Evolutionary conservation across 2,888 invertebrate species (phyloP).

Genomic region (Omphaloscelis lunosa): DNA sequence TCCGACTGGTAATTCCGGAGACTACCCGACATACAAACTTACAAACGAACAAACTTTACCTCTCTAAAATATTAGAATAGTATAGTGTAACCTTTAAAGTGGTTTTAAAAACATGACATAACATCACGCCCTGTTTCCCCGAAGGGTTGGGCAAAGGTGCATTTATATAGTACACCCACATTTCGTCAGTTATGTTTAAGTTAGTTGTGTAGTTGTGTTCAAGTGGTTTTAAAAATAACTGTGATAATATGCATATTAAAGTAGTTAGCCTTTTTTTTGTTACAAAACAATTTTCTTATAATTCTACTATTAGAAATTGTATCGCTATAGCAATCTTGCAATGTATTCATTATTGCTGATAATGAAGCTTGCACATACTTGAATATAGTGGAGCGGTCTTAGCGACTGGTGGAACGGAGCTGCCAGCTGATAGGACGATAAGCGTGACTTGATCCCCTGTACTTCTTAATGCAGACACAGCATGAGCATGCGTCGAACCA

Average conservation of each 20-base stretch:
- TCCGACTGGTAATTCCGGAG: too few relatives aligned
- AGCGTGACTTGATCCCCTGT: constrained; percentile 88
- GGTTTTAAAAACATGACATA: too few relatives aligned
- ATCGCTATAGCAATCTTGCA: neutral
- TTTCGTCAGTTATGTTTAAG: too few relatives aligned
- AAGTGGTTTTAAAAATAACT: neutral
- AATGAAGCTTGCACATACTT: constrained; percentile 74
- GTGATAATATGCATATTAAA: neutral
- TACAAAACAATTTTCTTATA: neutral
- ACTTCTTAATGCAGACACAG: constrained; percentile 85
- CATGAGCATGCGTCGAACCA: constrained; percentile 88
- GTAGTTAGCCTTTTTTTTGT: neutral
- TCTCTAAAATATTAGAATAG: too few relatives aligned
- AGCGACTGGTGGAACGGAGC: constrained; percentile 82
- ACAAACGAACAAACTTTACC: too few relatives aligned
- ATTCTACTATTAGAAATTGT: neutral
- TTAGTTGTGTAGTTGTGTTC: too few relatives aligned
- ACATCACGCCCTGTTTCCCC: too few relatives aligned
- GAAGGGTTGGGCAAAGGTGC: too few relatives aligned
- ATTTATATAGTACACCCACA: too few relatives aligned
- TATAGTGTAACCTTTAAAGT: too few relatives aligned
- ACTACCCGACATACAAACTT: too few relatives aligned
- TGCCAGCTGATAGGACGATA: constrained; percentile 85
- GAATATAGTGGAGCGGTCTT: constrained; percentile 85
- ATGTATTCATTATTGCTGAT: neutral